Evolutionary conservation across 2,888 invertebrate genomes (phyloP).

Genomic region (Slavum lentiscoides): DNA sequence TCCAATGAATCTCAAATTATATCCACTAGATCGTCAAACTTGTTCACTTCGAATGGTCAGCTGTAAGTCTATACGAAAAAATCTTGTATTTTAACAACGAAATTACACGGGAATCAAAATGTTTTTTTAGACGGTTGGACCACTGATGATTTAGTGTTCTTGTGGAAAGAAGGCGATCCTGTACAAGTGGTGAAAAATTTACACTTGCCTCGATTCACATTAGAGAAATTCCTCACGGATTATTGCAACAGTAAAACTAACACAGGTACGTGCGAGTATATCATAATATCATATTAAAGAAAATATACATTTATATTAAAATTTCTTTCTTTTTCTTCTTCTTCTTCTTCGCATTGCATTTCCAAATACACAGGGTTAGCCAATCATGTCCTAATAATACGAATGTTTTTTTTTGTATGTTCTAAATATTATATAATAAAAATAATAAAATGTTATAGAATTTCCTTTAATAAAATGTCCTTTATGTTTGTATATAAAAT

Average conservation of each 20-base stretch:
- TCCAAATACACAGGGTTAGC: no score
- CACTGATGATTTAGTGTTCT: conserved; percentile 91
- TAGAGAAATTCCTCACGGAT: conserved; percentile 92
- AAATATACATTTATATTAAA: no score
- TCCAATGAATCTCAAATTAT: conserved; percentile 96
- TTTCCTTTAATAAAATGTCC: no score
- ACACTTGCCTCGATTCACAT: conserved; percentile 90
- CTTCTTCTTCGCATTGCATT: no score
- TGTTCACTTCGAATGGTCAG: conserved; percentile 95
- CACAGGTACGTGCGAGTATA: conserved; percentile 71
- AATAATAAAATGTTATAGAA: no score
- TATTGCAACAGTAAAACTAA: conserved; percentile 97
- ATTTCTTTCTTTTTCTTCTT: no score
- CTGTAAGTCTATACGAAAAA: conserved; percentile 75
- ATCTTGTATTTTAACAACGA: neutral
- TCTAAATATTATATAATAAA: no score
- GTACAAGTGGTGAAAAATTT: conserved; percentile 93
- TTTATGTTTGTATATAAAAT: no score
- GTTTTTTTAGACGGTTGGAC: conserved; percentile 87
- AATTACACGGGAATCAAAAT: conserved; percentile 48
- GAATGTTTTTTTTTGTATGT: no score
- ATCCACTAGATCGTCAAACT: conserved; percentile 92
- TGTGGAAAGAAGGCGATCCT: conserved; percentile 94
- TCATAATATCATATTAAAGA: no score
- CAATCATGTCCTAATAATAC: no score